Evolutionary conservation across 2,888 invertebrate genomes (phyloP).

Genomic region (Eupithecia insigniata): DNA sequence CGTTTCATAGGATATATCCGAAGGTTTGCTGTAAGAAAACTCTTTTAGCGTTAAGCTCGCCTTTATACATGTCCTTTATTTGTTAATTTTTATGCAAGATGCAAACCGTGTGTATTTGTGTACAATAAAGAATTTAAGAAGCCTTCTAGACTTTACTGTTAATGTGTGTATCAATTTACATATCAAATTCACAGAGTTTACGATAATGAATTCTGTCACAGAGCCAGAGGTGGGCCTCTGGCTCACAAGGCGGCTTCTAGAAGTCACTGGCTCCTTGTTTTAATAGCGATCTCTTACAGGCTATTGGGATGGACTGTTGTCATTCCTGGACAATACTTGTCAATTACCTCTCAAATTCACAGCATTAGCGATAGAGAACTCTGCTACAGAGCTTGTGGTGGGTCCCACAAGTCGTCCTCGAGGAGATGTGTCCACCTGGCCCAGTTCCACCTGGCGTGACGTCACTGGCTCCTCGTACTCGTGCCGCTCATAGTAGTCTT

Average conservation of each 20-base stretch:
- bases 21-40: no score
- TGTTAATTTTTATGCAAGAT: no score
- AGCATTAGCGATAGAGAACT: conserved; percentile 64
- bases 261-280: conserved; percentile 66
- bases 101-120: no score
- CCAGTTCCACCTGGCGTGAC: conserved; percentile 58
- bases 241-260: conserved; percentile 59
- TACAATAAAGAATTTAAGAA: no score
- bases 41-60: no score
- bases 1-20: no score
- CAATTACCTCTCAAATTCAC: conserved; percentile 71
- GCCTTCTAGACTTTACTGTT: not conserved
- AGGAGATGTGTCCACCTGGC: conserved; percentile 55
- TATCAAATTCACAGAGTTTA: conserved; percentile 75
- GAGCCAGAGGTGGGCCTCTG: conserved; percentile 63
- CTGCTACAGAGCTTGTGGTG: conserved; percentile 59
- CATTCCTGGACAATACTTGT: no score
- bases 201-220: conserved; percentile 55
- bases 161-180: conserved; percentile 53
- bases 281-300: conserved; percentile 28
- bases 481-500: conserved; percentile 65
- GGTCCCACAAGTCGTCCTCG: conserved; percentile 61
- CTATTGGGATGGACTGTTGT: no score
- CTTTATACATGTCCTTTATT: no score
- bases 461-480: conserved; percentile 70